Base-by-base conservation (phyloP, 2,888 invertebrate genomes). In the Arge pagana region DNA sequence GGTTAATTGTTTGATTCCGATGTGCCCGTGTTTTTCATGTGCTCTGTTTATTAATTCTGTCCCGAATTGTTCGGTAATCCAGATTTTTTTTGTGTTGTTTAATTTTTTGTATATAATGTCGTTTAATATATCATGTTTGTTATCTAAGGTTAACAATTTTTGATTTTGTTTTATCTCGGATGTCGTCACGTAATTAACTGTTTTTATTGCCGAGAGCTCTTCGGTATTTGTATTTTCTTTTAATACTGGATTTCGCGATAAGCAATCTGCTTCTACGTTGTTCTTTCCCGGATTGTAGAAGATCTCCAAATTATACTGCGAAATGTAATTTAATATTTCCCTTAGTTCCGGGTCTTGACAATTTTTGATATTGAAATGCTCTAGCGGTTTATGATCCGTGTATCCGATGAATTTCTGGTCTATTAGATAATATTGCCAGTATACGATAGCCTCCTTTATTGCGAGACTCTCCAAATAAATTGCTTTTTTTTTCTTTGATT, bases 241-340 rank as follows among this genome's bases (percentile, higher is more conserved):
- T 26, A 48, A 24, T 4, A 48, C 48, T 11, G 48, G 48, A n/a
- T 48, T 48, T 48, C 48, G 35, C 16, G 48, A 48, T 31, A 36
- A 18, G 36, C 24, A 19, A 10, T 48, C 48, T 3, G 48, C 48
- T 19, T 48, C 48, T 35, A 23, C 24, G 18, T 37, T 48, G n/a
- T 36, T 26, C 36, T 11, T 48, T 10, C 24, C 48, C 10, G 24
- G 26, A 18, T 36, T 48, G 13, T 48, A 48, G n/a, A 28, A 16
- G 16, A 48, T 26, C 8, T 48, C 37, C 15, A 48, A 48, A n/a
- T 11, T 3, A 16, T 31, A 48, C 23, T 48, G 48, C 7, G 48
- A 24, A 16, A 48, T 24, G 24, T 48, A 48, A 24, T 36, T 24
- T 15, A 48, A 18, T 26, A 48, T 48, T n/a, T 48, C 18, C 10